A percentile compares a stretch with the other conserved stretches of the same genome.
These are phyloP conservation scores for Apostichopus japonicus DNA, from an alignment of 35 echinoderm and acorn worm genomes.

Conservation along the genomic window DNA sequence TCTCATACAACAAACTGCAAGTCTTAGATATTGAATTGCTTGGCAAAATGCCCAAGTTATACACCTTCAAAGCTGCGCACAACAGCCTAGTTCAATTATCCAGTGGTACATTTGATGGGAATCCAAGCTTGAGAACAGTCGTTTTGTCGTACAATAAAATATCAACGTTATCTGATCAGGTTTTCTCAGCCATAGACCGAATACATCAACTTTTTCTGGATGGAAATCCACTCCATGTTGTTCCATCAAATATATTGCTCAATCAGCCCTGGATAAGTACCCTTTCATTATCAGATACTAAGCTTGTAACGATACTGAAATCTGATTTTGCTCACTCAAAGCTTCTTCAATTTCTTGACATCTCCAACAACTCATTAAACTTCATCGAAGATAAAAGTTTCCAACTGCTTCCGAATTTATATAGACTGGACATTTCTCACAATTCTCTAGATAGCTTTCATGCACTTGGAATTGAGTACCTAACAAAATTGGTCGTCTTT, in stretches of 20 bases:
- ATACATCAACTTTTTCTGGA: neutral
- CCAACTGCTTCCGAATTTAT: neutral
- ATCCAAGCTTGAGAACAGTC: neutral
- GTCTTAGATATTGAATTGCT: neutral
- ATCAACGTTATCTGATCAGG: neutral
- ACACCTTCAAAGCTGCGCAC: neutral
- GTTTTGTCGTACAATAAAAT: conserved; percentile 51
- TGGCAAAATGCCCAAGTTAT: conserved; percentile 35
- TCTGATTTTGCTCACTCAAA: neutral
- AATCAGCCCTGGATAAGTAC: neutral
- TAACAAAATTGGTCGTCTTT: conserved; percentile 14
- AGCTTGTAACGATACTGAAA: neutral
- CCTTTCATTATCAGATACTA: neutral
- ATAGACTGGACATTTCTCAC: conserved; percentile 17
- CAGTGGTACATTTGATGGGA: neutral
- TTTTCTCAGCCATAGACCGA: conserved; percentile 14
- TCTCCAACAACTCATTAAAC: conserved; percentile 31
- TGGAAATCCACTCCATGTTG: conserved; percentile 41
- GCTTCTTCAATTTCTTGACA: neutral
- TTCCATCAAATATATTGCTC: neutral
- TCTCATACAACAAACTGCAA: conserved; percentile 12
- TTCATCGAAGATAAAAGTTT: neutral
- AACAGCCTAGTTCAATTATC: neutral
- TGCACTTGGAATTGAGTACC: neutral
- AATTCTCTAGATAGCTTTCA: neutral